Conservation (phyloP, 2,113 vertebrate species). For the Xiphorhynchus elegans region DNA sequence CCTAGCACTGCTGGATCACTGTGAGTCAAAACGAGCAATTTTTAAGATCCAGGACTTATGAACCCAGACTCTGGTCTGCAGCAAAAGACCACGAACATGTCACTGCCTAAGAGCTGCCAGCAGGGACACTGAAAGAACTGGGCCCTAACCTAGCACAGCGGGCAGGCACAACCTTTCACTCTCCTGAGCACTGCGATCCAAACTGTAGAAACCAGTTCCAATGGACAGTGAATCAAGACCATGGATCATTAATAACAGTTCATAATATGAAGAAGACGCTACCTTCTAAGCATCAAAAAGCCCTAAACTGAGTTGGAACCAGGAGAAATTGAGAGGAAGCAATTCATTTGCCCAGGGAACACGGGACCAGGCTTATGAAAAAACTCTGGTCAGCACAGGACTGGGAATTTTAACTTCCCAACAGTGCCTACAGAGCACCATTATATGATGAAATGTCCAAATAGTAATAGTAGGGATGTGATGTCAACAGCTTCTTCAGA, state of each 20-base stretch:
- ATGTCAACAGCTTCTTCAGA: not conserved
- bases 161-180: not conserved
- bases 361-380: not conserved
- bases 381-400: not conserved
- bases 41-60: not conserved
- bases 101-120: not conserved
- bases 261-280: not conserved
- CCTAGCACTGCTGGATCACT: not conserved
- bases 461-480: not conserved
- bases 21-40: not conserved
- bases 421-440: not conserved
- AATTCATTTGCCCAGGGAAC: not conserved
- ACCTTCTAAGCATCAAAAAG: not conserved
- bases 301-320: not conserved
- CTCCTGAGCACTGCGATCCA: not conserved
- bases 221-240: not conserved
- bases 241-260: not conserved
- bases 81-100: not conserved
- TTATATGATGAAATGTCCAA: not conserved
- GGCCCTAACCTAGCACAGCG: not conserved
- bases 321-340: not conserved
- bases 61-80: not conserved
- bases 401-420: not conserved
- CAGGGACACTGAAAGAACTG: not conserved
- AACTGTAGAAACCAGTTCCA: not conserved